Conservation (phyloP, 1,140 invertebrate species). For the Anastatus disparis region DNA sequence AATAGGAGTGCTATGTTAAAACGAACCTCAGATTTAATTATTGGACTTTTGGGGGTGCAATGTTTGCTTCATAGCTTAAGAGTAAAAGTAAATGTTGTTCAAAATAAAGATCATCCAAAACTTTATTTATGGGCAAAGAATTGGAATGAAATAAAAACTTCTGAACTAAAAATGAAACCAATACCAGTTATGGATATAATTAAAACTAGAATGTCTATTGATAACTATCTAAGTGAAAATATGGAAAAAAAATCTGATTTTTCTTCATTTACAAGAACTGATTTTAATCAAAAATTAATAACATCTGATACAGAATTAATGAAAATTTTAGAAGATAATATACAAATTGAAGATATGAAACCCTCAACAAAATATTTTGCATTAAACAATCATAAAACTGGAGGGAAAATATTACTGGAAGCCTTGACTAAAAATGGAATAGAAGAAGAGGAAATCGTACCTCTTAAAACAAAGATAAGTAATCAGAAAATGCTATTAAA, state of each 20-base stretch:
- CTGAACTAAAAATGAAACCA: constrained; percentile 53
- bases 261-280: constrained; percentile 45
- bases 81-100: constrained; percentile 82
- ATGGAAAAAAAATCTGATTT: constrained; percentile 44
- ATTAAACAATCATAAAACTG: constrained; percentile 45
- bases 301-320: constrained; percentile 62
- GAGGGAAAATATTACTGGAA: constrained; percentile 52
- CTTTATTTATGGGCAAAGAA: constrained; percentile 87
- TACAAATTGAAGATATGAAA: constrained; percentile 55
- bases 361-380: constrained; percentile 35
- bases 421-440: constrained; percentile 51
- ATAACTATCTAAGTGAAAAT: not conserved
- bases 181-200: constrained; percentile 58
- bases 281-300: constrained; percentile 59
- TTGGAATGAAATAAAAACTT: constrained; percentile 73
- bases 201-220: constrained; percentile 38
- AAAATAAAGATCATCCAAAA: constrained; percentile 83
- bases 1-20: constrained; percentile 70
- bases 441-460: constrained; percentile 37
- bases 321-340: constrained; percentile 64
- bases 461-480: constrained; percentile 6
- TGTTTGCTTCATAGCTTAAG: constrained; percentile 77
- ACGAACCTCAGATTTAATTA: constrained; percentile 78
- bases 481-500: constrained; percentile 26
- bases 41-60: constrained; percentile 74